Percentiles rank a stretch among this genome's conserved stretches.
These are phyloP conservation scores for Drosophila mimetica DNA, from an alignment of 2,888 invertebrate species.

Conservation along the genomic window DNA sequence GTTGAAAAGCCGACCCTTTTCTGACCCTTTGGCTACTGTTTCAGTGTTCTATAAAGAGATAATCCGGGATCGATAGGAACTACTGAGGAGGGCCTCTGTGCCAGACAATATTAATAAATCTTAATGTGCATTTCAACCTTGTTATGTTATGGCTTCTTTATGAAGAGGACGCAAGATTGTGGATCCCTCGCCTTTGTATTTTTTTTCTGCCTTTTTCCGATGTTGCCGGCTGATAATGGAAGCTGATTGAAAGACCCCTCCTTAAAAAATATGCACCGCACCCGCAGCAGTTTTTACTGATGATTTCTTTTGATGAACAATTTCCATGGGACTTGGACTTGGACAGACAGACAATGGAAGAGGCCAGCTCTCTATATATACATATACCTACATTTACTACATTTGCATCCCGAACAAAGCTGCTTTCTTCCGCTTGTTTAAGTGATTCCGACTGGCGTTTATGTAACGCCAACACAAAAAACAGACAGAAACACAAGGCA, in stretches of 20 bases:
- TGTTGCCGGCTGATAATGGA: conserved; percentile 47
- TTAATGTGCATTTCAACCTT: conserved; percentile 48
- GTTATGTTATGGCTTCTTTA: conserved; percentile 51
- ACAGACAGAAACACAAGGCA: background rate
- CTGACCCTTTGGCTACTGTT: conserved; percentile 37
- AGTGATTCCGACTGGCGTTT: conserved; percentile 55
- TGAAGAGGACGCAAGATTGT: conserved; percentile 31
- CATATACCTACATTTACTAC: conserved; percentile 21
- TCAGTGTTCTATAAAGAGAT: conserved; percentile 25
- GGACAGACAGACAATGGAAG: conserved; percentile 59
- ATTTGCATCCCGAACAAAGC: conserved; percentile 73
- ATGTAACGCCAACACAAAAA: conserved; percentile 29
- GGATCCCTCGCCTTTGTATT: conserved; percentile 21
- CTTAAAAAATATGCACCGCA: conserved; percentile 21
- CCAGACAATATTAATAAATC: conserved; percentile 47
- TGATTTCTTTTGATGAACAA: conserved; percentile 74
- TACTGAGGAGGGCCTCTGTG: conserved; percentile 10
- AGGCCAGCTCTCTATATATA: conserved; percentile 35
- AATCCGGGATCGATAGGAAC: conserved; percentile 37
- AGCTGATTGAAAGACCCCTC: conserved; percentile 36
- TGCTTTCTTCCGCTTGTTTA: conserved; percentile 70
- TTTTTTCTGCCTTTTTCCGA: conserved; percentile 13
- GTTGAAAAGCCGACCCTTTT: conserved; percentile 12
- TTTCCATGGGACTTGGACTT: conserved; percentile 26
- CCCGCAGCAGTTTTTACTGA: conserved; percentile 36